Conservation (phyloP, 2,888 invertebrate species). For the Andrena trimmerana region DNA sequence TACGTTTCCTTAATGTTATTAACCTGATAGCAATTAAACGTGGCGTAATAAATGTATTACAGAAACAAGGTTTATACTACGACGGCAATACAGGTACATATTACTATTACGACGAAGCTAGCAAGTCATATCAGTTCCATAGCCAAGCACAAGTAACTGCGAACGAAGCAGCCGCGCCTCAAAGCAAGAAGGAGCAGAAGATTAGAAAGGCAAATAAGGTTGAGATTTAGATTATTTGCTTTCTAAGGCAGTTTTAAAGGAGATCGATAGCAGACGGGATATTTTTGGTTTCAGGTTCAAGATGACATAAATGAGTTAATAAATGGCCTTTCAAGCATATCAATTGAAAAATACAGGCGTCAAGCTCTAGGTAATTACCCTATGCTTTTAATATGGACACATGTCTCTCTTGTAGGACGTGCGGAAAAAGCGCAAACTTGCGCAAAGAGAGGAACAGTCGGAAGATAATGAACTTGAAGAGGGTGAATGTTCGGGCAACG, state of each 20-base stretch:
- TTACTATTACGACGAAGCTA: conserved; percentile 92
- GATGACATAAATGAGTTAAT: conserved; percentile 82
- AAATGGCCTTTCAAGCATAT: conserved; percentile 80
- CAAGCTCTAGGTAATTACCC: conserved; percentile 80
- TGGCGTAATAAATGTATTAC: conserved; percentile 70
- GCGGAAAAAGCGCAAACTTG: conserved; percentile 78
- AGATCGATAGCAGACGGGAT: conserved; percentile 6
- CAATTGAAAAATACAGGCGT: conserved; percentile 79
- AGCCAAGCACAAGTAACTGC: conserved; percentile 88
- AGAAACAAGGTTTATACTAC: conserved; percentile 96
- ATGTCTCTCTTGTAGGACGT: conserved; percentile 82
- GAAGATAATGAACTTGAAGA: conserved; percentile 86
- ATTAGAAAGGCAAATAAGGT: conserved; percentile 70
- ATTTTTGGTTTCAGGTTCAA: conserved; percentile 78
- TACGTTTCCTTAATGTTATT: not conserved
- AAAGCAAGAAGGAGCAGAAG: conserved; percentile 75
- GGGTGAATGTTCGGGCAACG: conserved; percentile 89
- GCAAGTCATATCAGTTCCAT: conserved; percentile 92
- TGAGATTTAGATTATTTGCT: conserved; percentile 9
- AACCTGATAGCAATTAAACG: not conserved
- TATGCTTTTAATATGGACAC: conserved; percentile 76
- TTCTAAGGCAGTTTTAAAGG: not conserved
- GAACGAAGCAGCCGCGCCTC: conserved; percentile 46
- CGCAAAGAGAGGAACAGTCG: conserved; percentile 67
- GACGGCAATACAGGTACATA: conserved; percentile 94